Percentiles rank a stretch among this genome's conserved stretches.
phyloP scores from a whole-genome alignment of 2,797 vertebrate genomes.

The Melanogrammus aeglefinus region DNA sequence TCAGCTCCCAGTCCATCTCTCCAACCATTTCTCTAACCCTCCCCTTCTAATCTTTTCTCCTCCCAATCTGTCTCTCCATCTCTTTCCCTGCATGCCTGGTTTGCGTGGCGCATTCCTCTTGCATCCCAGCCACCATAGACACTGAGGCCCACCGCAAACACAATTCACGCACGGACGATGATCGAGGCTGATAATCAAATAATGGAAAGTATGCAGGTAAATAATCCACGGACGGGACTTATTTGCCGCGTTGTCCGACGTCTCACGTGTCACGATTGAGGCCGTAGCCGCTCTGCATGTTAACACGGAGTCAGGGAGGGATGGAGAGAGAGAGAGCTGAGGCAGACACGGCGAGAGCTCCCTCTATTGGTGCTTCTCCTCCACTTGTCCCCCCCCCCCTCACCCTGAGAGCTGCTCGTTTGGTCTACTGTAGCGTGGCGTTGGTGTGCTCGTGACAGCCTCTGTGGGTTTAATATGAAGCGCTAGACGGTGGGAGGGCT shows the following conservation, averaged over 20 bases:
- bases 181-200: neutral
- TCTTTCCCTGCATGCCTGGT: neutral
- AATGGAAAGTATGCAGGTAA: slow-evolving; percentile 5
- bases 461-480: neutral
- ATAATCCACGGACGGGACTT: slow-evolving; percentile 9
- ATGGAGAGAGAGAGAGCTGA: neutral
- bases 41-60: neutral
- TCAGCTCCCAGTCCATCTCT: slow-evolving; percentile 6
- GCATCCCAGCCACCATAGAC: neutral
- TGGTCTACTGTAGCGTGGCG: slow-evolving; percentile 8
- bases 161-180: slow-evolving; percentile 4
- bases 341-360: slow-evolving; percentile 66
- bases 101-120: neutral
- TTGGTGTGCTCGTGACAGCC: neutral
- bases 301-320: slow-evolving; percentile 21
- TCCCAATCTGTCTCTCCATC: slow-evolving; percentile 9
- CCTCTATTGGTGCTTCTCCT: slow-evolving; percentile 67
- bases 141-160: neutral
- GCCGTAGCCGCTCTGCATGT: slow-evolving; percentile 26
- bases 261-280: neutral
- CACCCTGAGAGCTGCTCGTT: slow-evolving; percentile 22
- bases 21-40: slow-evolving; percentile 15
- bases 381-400: slow-evolving; percentile 44
- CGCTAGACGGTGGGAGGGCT: neutral
- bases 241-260: neutral